A percentile compares a stretch with the other conserved stretches of the same genome.
These are phyloP conservation scores for Hermatobates lingyangjiaoensis DNA, from an alignment of 1,140 invertebrate species.

Conservation along the genomic window DNA sequence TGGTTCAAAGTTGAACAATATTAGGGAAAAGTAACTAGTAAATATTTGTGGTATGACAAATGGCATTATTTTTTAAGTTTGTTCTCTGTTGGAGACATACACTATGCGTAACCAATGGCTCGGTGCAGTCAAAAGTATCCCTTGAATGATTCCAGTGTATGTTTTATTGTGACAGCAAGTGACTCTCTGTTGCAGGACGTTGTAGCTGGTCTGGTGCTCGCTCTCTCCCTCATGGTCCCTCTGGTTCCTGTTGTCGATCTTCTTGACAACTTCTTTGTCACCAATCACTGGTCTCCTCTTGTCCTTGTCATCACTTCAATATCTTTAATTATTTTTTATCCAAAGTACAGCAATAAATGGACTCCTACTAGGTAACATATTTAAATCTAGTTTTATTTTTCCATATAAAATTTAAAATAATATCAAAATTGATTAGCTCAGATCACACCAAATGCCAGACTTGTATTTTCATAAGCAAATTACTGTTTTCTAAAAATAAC, in stretches of 20 bases:
- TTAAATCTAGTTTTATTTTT: background rate
- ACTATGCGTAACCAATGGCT: too few relatives aligned
- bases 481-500: too few relatives aligned
- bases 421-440: background rate
- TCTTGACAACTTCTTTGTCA: constrained; percentile 51
- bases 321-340: constrained; percentile 46
- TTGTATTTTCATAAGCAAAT: too few relatives aligned
- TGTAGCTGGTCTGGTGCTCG: constrained; percentile 46
- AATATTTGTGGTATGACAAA: too few relatives aligned
- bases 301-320: constrained; percentile 41
- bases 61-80: too few relatives aligned
- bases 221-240: constrained; percentile 42
- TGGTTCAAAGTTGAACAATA: too few relatives aligned
- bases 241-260: constrained; percentile 52
- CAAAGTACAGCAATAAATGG: constrained; percentile 49
- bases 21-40: too few relatives aligned
- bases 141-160: too few relatives aligned
- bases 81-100: too few relatives aligned
- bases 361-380: constrained; percentile 49
- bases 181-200: constrained; percentile 44
- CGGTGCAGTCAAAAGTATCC: too few relatives aligned
- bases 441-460: background rate
- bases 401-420: background rate
- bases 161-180: too few relatives aligned
- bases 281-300: constrained; percentile 41